These are phyloP conservation scores for Ictalurus punctatus DNA, from an alignment of 2,113 vertebrate genomes.

Conservation along the genomic window DNA sequence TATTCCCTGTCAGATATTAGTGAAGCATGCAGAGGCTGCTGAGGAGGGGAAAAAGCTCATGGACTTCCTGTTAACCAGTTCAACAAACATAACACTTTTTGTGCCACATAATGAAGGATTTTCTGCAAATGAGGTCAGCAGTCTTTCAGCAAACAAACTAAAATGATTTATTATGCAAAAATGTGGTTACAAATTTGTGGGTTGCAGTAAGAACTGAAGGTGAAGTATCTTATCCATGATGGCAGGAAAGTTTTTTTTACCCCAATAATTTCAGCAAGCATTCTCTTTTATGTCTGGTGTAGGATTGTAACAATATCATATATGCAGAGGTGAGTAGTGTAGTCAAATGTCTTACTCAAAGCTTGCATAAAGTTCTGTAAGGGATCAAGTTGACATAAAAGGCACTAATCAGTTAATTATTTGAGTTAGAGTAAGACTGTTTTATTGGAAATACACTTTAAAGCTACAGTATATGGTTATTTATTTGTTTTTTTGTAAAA, in stretches of 20 bases:
- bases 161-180: neutral
- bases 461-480: neutral
- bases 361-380: neutral
- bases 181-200: neutral
- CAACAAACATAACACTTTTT: constrained; percentile 82
- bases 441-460: neutral
- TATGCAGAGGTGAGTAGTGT: neutral
- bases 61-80: constrained; percentile 77
- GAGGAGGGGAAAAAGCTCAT: constrained; percentile 77
- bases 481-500: neutral
- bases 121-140: constrained; percentile 76
- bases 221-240: neutral
- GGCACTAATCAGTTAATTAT: neutral
- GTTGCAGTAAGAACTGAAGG: neutral
- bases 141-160: neutral
- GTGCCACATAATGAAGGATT: constrained; percentile 88
- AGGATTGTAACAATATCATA: neutral
- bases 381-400: neutral
- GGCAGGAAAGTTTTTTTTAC: neutral
- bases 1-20: constrained; percentile 73
- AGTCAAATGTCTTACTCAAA: neutral
- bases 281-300: neutral
- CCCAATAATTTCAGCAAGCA: neutral
- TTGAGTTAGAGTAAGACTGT: neutral
- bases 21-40: constrained; percentile 78